Evolutionary conservation across 1,140 invertebrate species (phyloP).

Genomic region (Laupala kohalensis): DNA sequence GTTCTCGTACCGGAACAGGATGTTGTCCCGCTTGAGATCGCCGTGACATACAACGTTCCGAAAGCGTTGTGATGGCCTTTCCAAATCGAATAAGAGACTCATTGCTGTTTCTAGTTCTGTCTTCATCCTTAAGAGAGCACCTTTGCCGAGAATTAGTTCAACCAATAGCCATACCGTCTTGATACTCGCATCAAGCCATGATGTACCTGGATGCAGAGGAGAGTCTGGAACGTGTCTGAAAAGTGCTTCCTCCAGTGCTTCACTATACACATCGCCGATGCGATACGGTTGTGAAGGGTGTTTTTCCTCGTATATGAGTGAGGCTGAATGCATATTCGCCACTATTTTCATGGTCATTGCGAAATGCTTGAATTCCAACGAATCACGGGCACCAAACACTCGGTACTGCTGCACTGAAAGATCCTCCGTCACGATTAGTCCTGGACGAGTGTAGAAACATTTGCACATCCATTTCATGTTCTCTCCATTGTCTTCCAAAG

Average conservation of each 20-base stretch:
- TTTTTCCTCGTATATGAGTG: not conserved
- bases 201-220: not conserved
- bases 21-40: not conserved
- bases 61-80: conserved; percentile 4
- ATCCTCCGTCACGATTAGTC: not conserved
- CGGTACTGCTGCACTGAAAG: not conserved
- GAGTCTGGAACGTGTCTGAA: not conserved
- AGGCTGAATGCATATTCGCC: not conserved
- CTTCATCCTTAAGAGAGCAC: not conserved
- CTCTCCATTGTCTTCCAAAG: not conserved
- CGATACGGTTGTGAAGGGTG: not conserved
- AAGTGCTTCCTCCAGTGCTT: not conserved
- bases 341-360: not conserved
- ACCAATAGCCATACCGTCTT: not conserved
- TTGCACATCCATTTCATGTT: not conserved
- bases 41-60: conserved; percentile 12
- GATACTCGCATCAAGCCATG: not conserved
- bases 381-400: not conserved
- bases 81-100: not conserved
- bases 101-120: not conserved
- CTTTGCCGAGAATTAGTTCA: not conserved
- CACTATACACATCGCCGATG: not conserved
- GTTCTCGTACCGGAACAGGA: not conserved
- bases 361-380: not conserved
- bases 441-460: not conserved